Base-by-base conservation (phyloP, 2,888 invertebrate genomes). In the Neoaliturus tenellus region DNA sequence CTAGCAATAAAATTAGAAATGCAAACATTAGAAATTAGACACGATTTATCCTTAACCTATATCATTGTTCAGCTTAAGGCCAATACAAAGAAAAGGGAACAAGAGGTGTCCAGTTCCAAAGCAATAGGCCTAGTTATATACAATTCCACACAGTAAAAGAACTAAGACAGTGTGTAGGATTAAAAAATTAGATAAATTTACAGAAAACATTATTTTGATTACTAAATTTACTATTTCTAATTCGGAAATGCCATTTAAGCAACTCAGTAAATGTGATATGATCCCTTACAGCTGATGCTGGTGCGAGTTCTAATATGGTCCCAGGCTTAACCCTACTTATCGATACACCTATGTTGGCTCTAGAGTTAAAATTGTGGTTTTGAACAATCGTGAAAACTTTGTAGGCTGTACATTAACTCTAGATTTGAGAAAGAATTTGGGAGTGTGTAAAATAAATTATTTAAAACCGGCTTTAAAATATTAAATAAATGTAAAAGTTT, bases 31-130 rank as follows among this genome's bases (percentile, higher is more conserved):
- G 35, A 69, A 69, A n/a, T 23, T 69, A 39, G 10, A 69, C 20
- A 69, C 39, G 23, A 39, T 39, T 67, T 28, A 6, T 67, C 35
- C 67, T 69, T 69, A 69, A 69, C 39, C 69, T 69, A 35, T 35
- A 69, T 69, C 69, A 69, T 35, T 69, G 35, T 69, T 69, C 69
- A 75, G 75, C 75, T 75, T 75, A 75, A 75, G 75, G 75, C 75
- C 75, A 75, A 44, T 44, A 48, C 48, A 75, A 44, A 41, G 41
- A 75, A 39, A 75, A 2, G 28, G 75, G 48, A 44, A 41, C 39
- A 28, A 75, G 41, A 35, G 41, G 71, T 44, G 23, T 23, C 14
- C 44, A 75, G 41, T 41, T 75, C 69, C 44, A 44, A 75, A 75
- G 75, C 75, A 75, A 17, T 75, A 75, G 75, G 75, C 75, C 75